These are phyloP conservation scores for Oscheius onirici DNA, from an alignment of 2,888 invertebrate species.

Conservation along the genomic window DNA sequence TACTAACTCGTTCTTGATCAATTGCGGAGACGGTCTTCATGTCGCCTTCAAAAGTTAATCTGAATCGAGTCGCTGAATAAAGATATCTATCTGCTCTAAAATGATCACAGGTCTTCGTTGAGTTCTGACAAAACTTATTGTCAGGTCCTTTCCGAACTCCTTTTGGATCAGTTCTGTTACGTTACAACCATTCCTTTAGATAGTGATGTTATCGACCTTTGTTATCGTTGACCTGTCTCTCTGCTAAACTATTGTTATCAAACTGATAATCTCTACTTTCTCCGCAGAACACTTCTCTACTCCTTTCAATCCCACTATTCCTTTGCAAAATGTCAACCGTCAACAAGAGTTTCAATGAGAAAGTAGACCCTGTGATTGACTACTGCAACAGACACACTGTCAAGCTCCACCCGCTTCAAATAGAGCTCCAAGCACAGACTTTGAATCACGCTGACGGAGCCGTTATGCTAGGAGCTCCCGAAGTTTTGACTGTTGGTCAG, in stretches of 20 bases:
- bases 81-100: too few species aligned
- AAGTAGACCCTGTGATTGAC: constrained; percentile 49
- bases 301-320: background rate
- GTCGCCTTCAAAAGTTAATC: constrained; percentile 55
- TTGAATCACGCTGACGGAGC: constrained; percentile 38
- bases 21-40: constrained; percentile 67
- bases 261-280: too few species aligned
- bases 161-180: too few species aligned
- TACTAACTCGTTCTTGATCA: constrained; percentile 61
- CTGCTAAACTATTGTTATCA: too few species aligned
- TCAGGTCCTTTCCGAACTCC: too few species aligned
- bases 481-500: constrained; percentile 58
- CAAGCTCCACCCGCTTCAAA: constrained; percentile 45
- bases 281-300: background rate
- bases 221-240: too few species aligned
- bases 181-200: too few species aligned
- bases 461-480: constrained; percentile 60
- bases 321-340: constrained; percentile 19
- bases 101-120: too few species aligned
- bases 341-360: constrained; percentile 48
- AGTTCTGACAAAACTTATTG: too few species aligned
- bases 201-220: too few species aligned
- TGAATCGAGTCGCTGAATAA: background rate
- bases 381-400: constrained; percentile 53
- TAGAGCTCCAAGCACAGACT: constrained; percentile 52